Conservation (phyloP, 2,888 invertebrate genomes). For the Spilosoma lubricipeda region DNA sequence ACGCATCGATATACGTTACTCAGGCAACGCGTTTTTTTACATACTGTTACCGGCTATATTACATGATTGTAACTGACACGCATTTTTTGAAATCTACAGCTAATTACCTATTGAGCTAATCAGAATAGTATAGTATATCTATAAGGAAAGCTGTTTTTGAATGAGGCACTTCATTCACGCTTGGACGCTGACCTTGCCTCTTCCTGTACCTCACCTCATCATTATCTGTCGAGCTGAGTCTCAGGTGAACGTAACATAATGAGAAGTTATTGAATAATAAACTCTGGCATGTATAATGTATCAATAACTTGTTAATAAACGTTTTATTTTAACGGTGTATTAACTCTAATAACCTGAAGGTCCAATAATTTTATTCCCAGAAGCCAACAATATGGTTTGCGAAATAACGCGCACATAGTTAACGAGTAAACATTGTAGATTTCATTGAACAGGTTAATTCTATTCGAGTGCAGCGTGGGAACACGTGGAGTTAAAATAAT, state of each 20-base stretch:
- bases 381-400: constrained; percentile 36
- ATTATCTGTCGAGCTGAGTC: constrained; percentile 55
- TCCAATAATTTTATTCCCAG: constrained; percentile 32
- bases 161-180: constrained; percentile 82
- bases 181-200: constrained; percentile 83
- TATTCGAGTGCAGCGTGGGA: constrained; percentile 76
- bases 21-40: constrained; percentile 27
- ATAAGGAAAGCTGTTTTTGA: constrained; percentile 67
- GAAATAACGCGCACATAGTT: constrained; percentile 44
- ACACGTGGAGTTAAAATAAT: constrained; percentile 66
- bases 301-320: background rate
- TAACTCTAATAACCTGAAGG: background rate
- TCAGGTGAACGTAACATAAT: constrained; percentile 24
- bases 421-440: constrained; percentile 56
- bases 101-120: constrained; percentile 28
- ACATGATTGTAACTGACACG: constrained; percentile 1
- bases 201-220: constrained; percentile 72
- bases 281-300: background rate
- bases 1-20: constrained; percentile 59
- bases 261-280: constrained; percentile 19
- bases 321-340: background rate
- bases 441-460: constrained; percentile 68
- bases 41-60: constrained; percentile 19
- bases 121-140: constrained; percentile 14
- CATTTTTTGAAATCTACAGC: background rate